Evolutionary conservation across 2,797 vertebrate genomes (phyloP).

Genomic region (Tenualosa ilisha): DNA sequence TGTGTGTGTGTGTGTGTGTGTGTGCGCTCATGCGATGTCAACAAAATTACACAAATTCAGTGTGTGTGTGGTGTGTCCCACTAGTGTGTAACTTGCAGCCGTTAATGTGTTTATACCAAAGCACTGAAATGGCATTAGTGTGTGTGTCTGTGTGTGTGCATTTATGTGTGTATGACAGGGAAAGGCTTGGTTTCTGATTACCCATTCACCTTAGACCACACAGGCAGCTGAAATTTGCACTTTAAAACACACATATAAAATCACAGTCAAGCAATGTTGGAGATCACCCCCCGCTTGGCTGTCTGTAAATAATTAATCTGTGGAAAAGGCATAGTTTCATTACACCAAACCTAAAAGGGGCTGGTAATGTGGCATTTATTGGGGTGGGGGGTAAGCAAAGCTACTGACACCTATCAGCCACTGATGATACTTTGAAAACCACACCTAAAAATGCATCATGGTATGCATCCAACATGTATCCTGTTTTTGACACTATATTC

Average conservation of each 20-base stretch:
- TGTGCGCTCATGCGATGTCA: neutral
- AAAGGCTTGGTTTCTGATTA: neutral
- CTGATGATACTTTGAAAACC: neutral
- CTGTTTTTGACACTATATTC: neutral
- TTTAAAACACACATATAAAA: neutral
- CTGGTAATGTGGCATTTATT: neutral
- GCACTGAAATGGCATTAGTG: neutral
- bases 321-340: neutral
- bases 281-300: neutral
- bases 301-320: neutral
- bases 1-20: no score
- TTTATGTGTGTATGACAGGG: neutral
- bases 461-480: neutral
- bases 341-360: neutral
- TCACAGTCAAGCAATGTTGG: neutral
- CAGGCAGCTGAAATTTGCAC: neutral
- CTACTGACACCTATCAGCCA: neutral
- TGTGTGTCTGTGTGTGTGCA: constrained; percentile 10
- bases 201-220: constrained; percentile 6
- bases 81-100: neutral
- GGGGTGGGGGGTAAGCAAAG: neutral
- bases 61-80: neutral
- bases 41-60: neutral
- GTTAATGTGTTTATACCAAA: neutral
- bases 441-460: neutral